Conservation (phyloP, 1,140 invertebrate genomes). For the Caenorhabditis inopinata region DNA sequence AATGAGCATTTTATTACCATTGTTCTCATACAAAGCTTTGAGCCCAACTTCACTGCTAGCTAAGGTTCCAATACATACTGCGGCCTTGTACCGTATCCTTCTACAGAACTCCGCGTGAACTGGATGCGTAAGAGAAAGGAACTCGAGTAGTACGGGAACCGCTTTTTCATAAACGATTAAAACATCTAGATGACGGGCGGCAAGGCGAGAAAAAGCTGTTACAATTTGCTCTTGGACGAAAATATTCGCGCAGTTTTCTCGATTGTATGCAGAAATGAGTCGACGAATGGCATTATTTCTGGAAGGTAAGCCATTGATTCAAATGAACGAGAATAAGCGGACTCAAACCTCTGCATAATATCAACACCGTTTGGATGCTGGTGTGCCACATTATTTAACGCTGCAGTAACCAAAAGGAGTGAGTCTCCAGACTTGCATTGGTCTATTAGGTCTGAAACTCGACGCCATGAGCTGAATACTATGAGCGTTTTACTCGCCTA, state of each 20-base stretch:
- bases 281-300: conserved; percentile 36
- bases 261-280: conserved; percentile 43
- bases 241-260: conserved; percentile 43
- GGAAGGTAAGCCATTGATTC: too few relatives aligned
- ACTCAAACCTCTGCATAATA: conserved; percentile 46
- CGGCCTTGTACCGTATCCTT: conserved; percentile 55
- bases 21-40: conserved; percentile 51
- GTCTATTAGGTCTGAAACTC: conserved; percentile 48
- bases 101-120: conserved; percentile 51
- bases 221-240: conserved; percentile 53
- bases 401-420: conserved; percentile 51
- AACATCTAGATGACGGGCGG: conserved; percentile 48
- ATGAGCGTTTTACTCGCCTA: conserved; percentile 31
- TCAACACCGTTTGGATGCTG: conserved; percentile 42
- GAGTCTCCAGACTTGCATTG: conserved; percentile 48
- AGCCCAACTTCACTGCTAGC: conserved; percentile 50
- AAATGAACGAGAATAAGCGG: too few relatives aligned
- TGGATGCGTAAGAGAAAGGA: conserved; percentile 46
- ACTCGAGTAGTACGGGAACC: conserved; percentile 51
- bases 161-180: conserved; percentile 49
- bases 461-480: too few relatives aligned
- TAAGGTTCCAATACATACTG: conserved; percentile 55
- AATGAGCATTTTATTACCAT: conserved; percentile 34
- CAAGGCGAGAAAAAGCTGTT: conserved; percentile 52
- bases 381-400: conserved; percentile 47